phyloP scores from a whole-genome alignment of 1,140 invertebrate species.

The Achroia grisella region DNA sequence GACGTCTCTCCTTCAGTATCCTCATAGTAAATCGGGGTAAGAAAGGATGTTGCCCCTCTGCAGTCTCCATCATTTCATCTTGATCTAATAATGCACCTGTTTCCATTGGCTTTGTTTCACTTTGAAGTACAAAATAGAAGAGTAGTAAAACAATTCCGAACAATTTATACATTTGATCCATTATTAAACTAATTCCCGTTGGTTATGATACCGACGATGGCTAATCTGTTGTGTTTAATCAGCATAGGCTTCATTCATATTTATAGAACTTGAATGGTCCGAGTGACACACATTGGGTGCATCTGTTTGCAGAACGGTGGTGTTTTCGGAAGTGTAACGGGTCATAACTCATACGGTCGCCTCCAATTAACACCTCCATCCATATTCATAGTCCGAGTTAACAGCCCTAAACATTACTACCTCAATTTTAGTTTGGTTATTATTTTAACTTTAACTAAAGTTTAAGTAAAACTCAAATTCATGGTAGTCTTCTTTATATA shows the following conservation, averaged over 20 bases:
- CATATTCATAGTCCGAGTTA: conserved; percentile 34
- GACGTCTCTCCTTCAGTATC: conserved; percentile 39
- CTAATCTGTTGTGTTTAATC: conserved; percentile 37
- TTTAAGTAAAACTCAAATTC: no score
- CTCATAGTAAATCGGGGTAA: conserved; percentile 58
- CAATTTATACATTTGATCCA: conserved; percentile 13
- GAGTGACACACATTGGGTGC: conserved; percentile 56
- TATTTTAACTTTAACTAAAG: no score
- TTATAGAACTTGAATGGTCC: conserved; percentile 39
- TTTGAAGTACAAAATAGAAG: conserved; percentile 11
- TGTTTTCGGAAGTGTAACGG: conserved; percentile 64
- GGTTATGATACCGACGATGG: neutral
- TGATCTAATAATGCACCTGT: conserved; percentile 4
- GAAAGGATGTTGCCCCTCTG: conserved; percentile 53
- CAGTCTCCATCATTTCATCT: conserved; percentile 54
- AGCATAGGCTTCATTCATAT: conserved; percentile 8
- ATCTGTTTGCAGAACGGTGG: conserved; percentile 47
- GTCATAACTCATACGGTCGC: conserved; percentile 30
- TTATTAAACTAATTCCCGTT: conserved; percentile 16
- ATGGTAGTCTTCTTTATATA: no score
- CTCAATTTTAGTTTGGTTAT: no score
- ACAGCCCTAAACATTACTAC: no score
- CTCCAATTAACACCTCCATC: conserved; percentile 51
- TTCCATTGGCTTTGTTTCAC: conserved; percentile 27
- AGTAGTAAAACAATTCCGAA: conserved; percentile 19